phyloP scores from a whole-genome alignment of 2,113 vertebrate species.

The Empidonax traillii region DNA sequence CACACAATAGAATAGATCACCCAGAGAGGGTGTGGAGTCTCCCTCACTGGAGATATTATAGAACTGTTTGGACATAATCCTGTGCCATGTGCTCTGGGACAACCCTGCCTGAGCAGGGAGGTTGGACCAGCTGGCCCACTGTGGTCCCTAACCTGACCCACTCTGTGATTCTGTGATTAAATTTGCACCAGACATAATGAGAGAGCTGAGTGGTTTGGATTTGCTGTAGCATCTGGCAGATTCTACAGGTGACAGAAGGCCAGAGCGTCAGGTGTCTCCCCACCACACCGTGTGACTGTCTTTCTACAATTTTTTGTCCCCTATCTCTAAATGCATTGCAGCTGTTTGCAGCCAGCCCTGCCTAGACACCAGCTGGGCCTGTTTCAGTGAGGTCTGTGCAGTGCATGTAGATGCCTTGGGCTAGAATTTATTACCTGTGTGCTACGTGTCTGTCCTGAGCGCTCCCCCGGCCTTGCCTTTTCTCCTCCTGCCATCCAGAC shows the following conservation, averaged over 20 bases:
- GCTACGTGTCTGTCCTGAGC: background rate
- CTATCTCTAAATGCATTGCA: background rate
- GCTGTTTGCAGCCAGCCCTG: background rate
- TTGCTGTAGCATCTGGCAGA: background rate
- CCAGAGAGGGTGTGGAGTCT: background rate
- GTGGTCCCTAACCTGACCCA: background rate
- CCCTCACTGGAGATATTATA: background rate
- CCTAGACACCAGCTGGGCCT: background rate
- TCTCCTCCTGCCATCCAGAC: background rate
- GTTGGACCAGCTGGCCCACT: background rate
- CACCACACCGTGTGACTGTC: background rate
- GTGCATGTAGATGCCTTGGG: background rate
- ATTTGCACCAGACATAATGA: background rate
- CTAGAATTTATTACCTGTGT: background rate
- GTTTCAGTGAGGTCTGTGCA: background rate
- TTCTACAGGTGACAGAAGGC: background rate
- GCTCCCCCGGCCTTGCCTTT: background rate
- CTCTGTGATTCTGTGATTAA: background rate
- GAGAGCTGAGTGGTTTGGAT: background rate
- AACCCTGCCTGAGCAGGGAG: background rate
- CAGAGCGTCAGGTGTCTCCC: too few relatives aligned
- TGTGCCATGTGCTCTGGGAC: background rate
- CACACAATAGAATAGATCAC: background rate
- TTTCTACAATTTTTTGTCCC: too few relatives aligned
- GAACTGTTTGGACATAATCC: background rate